Evolutionary conservation across 2,797 vertebrate genomes (phyloP).

Genomic region (Pantherophis alleghaniensis): DNA sequence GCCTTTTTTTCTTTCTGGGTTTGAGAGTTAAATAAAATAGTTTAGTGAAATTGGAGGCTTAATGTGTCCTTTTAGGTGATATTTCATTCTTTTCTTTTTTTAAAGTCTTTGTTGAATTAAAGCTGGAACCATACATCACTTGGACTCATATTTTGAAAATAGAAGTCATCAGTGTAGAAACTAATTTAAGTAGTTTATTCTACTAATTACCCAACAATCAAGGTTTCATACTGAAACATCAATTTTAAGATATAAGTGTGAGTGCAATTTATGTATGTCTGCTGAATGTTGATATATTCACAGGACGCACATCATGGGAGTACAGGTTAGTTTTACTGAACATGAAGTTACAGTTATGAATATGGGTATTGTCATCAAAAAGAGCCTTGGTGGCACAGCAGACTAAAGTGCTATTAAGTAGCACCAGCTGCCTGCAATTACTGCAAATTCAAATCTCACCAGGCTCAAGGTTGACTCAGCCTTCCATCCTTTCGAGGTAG

Average conservation of each 20-base stretch:
- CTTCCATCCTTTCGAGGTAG: too few species aligned
- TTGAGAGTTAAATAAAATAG: not conserved
- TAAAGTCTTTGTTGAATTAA: not conserved
- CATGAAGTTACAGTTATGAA: not conserved
- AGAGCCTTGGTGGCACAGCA: too few species aligned
- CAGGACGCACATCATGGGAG: not conserved
- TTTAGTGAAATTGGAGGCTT: not conserved
- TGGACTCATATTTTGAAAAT: constrained; percentile 2
- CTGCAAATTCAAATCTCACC: too few species aligned
- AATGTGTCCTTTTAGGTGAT: not conserved
- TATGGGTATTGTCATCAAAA: not conserved
- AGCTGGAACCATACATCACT: not conserved
- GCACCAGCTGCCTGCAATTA: too few species aligned
- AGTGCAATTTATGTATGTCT: not conserved
- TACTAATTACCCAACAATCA: not conserved
- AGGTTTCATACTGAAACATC: not conserved
- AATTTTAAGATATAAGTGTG: not conserved
- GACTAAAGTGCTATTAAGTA: too few species aligned
- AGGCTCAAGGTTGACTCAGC: too few species aligned
- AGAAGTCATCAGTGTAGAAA: not conserved
- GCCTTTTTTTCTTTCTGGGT: not conserved
- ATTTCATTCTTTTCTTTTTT: not conserved
- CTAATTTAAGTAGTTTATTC: not conserved
- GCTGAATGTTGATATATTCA: not conserved
- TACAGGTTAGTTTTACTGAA: not conserved